Percentiles rank a stretch among this genome's conserved stretches.
Evolutionary conservation across 92 coral and sea anemone species (phyloP).

Genomic region (Epizoanthus stellaris): DNA sequence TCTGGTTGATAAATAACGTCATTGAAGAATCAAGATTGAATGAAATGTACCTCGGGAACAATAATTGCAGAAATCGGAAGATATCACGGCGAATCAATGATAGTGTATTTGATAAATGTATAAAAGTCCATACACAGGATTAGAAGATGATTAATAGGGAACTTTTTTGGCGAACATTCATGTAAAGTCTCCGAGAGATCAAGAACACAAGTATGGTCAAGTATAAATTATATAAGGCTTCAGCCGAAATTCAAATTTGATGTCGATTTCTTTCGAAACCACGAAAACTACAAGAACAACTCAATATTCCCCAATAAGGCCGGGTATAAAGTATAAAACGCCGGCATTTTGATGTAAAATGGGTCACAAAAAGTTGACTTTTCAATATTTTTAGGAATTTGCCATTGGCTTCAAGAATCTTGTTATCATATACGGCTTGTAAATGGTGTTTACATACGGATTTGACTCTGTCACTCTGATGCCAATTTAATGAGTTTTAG

Average conservation of each 20-base stretch:
- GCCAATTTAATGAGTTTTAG: background rate
- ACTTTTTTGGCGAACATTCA: slow-evolving; percentile 6
- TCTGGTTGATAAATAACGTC: slow-evolving; percentile 10
- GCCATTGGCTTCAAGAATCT: background rate
- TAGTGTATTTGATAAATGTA: background rate
- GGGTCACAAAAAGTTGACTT: too few relatives aligned
- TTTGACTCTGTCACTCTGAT: background rate
- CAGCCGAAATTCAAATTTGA: background rate
- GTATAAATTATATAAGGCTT: too few relatives aligned
- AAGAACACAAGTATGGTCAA: too few relatives aligned
- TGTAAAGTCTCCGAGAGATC: background rate
- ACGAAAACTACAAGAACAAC: background rate
- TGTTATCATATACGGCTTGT: background rate
- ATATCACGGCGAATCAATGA: slow-evolving; percentile 26
- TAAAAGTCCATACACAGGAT: background rate
- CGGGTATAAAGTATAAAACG: too few relatives aligned
- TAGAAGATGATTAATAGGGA: background rate
- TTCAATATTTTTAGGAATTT: background rate
- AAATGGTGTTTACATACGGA: slow-evolving; percentile 7
- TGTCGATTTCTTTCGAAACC: too few relatives aligned
- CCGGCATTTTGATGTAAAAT: too few relatives aligned
- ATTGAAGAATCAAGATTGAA: background rate
- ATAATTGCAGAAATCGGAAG: background rate
- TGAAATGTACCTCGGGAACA: background rate
- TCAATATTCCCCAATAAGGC: too few relatives aligned